Conservation (phyloP, 1,140 invertebrate species). For the Trypoxylus dichotomus region DNA sequence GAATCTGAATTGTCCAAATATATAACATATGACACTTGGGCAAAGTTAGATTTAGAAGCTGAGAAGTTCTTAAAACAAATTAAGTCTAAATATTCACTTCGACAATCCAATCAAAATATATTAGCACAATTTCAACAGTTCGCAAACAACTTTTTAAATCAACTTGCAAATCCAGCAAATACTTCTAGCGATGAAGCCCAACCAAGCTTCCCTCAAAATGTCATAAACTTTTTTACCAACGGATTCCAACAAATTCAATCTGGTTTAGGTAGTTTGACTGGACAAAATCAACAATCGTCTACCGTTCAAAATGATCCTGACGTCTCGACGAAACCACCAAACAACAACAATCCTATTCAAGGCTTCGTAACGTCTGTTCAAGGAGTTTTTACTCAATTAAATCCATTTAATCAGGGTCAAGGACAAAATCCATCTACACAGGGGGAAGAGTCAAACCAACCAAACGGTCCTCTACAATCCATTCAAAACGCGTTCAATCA, state of each 20-base stretch:
- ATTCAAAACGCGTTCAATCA: conserved; percentile 31
- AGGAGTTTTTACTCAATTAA: not conserved
- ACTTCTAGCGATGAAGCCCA: not conserved
- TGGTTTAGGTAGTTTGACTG: not conserved
- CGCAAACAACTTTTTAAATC: not conserved
- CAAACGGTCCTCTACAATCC: conserved; percentile 26
- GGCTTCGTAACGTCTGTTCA: conserved; percentile 10
- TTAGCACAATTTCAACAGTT: conserved; percentile 27
- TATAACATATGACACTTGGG: conserved; percentile 39
- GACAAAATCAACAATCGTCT: not conserved
- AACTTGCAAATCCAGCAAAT: not conserved
- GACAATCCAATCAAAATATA: conserved; percentile 15
- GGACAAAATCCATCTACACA: not conserved
- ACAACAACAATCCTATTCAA: conserved; percentile 28
- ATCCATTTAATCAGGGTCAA: conserved; percentile 14
- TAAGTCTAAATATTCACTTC: not conserved
- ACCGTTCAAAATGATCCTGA: not conserved
- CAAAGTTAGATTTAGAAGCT: conserved; percentile 36
- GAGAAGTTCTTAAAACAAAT: conserved; percentile 18
- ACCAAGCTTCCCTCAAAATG: conserved; percentile 29
- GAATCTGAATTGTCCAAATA: conserved; percentile 25
- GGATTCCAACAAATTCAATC: conserved; percentile 28
- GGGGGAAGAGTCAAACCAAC: conserved; percentile 26
- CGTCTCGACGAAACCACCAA: conserved; percentile 3
- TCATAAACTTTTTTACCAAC: not conserved